Conservation (phyloP, 2,113 vertebrate species). For the Sorex fumeus region DNA sequence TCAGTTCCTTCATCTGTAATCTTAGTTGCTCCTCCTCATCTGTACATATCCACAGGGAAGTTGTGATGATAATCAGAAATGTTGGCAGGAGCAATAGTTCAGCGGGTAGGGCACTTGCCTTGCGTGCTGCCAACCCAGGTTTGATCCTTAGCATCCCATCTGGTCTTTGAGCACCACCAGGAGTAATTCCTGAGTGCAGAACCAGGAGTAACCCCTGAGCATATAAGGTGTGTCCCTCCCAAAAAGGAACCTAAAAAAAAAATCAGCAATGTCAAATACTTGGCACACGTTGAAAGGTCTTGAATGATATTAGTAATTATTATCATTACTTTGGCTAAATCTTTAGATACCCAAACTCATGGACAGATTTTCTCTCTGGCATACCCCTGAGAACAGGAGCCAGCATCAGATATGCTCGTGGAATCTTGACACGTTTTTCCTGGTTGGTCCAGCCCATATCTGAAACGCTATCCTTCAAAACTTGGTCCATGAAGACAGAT, state of each 20-base stretch:
- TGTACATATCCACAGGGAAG: neutral
- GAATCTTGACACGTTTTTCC: neutral
- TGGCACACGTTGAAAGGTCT: neutral
- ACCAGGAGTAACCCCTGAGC: too few species aligned
- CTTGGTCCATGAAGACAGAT: neutral
- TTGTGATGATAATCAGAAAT: neutral
- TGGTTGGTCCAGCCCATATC: neutral
- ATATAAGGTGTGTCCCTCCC: too few species aligned
- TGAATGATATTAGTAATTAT: neutral
- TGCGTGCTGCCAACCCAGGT: too few species aligned
- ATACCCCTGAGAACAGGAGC: neutral
- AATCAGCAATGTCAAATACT: neutral
- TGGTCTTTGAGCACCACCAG: too few species aligned
- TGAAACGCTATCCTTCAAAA: neutral
- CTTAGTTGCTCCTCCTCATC: neutral
- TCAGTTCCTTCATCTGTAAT: neutral
- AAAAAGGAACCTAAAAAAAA: too few species aligned
- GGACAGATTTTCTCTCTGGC: neutral
- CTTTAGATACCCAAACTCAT: neutral
- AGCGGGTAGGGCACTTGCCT: too few species aligned
- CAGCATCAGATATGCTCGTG: neutral
- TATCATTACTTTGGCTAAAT: slow-evolving; percentile 11
- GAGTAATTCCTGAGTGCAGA: too few species aligned
- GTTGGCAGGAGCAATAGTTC: too few species aligned
- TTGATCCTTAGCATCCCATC: too few species aligned